phyloP scores from a whole-genome alignment of 2,888 invertebrate genomes.

The Philaethria dido region DNA sequence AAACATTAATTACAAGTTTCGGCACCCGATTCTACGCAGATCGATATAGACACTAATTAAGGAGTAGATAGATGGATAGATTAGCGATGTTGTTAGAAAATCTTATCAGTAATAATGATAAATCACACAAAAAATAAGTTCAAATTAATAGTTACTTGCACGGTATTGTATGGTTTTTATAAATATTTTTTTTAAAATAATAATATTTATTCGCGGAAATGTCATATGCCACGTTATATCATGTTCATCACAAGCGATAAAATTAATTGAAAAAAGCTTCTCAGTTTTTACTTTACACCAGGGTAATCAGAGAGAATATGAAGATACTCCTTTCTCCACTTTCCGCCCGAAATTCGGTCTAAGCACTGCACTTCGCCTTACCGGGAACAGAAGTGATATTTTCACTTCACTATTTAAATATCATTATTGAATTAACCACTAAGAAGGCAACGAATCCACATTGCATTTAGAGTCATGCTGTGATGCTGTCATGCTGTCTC shows the following conservation, averaged over 20 bases:
- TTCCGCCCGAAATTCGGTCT: too few species aligned
- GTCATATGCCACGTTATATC: not conserved
- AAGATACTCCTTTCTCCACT: too few species aligned
- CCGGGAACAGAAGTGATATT: too few species aligned
- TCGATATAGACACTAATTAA: conserved; percentile 21
- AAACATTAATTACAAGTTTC: conserved; percentile 36
- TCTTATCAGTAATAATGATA: not conserved
- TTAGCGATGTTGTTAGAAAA: conserved; percentile 18
- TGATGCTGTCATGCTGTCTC: too few species aligned
- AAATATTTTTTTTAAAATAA: not conserved
- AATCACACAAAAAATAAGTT: not conserved
- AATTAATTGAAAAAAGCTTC: too few species aligned
- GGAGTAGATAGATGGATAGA: conserved; percentile 26
- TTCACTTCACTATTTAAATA: too few species aligned
- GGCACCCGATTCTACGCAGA: conserved; percentile 35
- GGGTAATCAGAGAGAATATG: too few species aligned
- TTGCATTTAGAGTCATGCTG: too few species aligned
- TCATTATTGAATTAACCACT: too few species aligned
- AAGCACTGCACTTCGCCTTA: too few species aligned
- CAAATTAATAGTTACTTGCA: not conserved
- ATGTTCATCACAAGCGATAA: not conserved
- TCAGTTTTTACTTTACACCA: too few species aligned
- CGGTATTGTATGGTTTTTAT: not conserved
- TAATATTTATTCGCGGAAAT: not conserved
- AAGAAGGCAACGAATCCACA: too few species aligned